A percentile compares a stretch with the other conserved stretches of the same genome.
Conservation (phyloP, 2,113 vertebrate genomes). For the Trinectes maculatus region DNA sequence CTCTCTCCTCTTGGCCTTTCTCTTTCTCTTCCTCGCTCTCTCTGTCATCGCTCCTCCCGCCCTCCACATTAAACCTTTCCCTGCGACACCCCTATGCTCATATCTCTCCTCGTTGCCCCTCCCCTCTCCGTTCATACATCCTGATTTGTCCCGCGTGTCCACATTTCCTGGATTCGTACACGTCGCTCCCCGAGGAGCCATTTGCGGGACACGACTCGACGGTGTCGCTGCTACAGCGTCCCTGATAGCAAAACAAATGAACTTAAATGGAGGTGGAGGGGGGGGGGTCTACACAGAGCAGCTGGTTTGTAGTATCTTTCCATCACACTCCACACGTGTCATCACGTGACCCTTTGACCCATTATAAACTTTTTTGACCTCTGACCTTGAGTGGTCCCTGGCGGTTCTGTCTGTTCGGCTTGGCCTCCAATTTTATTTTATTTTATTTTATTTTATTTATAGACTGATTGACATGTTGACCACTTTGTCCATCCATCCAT, state of each 20-base stretch:
- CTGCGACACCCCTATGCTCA: slow-evolving; percentile 32
- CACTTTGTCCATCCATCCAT: slow-evolving; percentile 10
- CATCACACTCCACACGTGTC: no score
- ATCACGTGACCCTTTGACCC: no score
- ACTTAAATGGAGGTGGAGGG: slow-evolving; percentile 45
- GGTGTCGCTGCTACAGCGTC: slow-evolving; percentile 55
- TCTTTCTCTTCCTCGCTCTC: slow-evolving; percentile 1
- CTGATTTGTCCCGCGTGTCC: slow-evolving; percentile 43
- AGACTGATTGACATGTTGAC: no score
- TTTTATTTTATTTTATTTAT: no score
- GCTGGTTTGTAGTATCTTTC: no score
- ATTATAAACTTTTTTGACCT: no score
- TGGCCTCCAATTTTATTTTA: no score
- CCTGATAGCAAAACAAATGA: slow-evolving; percentile 59
- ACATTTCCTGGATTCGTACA: slow-evolving; percentile 58
- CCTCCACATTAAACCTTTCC: slow-evolving; percentile 24
- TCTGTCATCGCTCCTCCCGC: not conserved
- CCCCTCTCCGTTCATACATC: slow-evolving; percentile 43
- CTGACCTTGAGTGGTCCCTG: no score
- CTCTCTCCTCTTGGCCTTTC: slow-evolving; percentile 13
- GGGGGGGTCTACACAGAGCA: not conserved
- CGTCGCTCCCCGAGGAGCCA: slow-evolving; percentile 45
- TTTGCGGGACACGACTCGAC: slow-evolving; percentile 57
- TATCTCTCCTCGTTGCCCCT: slow-evolving; percentile 47
- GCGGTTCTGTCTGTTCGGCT: no score